Conservation (phyloP, 1,140 invertebrate species). For the Anadara kagoshimensis region DNA sequence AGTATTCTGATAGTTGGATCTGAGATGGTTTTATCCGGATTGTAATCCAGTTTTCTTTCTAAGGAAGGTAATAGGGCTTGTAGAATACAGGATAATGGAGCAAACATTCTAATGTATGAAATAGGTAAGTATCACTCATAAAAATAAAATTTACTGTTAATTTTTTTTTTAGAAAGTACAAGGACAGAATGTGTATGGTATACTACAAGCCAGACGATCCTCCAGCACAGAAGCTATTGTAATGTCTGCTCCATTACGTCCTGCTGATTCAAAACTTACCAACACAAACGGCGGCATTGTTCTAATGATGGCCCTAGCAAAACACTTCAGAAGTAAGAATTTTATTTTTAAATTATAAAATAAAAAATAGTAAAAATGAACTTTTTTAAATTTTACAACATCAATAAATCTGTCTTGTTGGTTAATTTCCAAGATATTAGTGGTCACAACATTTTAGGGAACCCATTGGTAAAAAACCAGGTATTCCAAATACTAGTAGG, state of each 20-base stretch:
- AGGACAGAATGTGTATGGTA: conserved; percentile 95
- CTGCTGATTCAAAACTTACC: conserved; percentile 78
- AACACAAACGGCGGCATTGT: conserved; percentile 89
- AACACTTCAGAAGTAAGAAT: conserved; percentile 89
- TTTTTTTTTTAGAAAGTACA: conserved; percentile 78
- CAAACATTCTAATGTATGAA: neutral
- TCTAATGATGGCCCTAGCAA: conserved; percentile 91
- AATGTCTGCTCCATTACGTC: conserved; percentile 88
- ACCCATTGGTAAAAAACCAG: too few relatives aligned
- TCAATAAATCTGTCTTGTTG: too few relatives aligned
- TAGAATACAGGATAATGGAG: neutral
- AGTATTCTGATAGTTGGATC: too few relatives aligned
- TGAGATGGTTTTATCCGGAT: too few relatives aligned
- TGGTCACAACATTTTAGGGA: too few relatives aligned
- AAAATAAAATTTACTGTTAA: too few relatives aligned
- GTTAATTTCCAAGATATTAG: too few relatives aligned
- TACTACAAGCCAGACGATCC: conserved; percentile 89
- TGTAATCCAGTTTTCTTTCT: too few relatives aligned
- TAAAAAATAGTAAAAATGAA: neutral
- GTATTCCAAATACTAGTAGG: too few relatives aligned
- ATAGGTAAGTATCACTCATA: neutral
- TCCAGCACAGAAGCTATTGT: conserved; percentile 94
- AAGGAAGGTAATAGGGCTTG: too few relatives aligned
- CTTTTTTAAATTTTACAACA: too few relatives aligned
- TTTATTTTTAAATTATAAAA: neutral